A percentile compares a stretch with the other conserved stretches of the same genome.
Evolutionary conservation across 2,888 invertebrate species (phyloP).

Genomic region (Lepidonotus clava): DNA sequence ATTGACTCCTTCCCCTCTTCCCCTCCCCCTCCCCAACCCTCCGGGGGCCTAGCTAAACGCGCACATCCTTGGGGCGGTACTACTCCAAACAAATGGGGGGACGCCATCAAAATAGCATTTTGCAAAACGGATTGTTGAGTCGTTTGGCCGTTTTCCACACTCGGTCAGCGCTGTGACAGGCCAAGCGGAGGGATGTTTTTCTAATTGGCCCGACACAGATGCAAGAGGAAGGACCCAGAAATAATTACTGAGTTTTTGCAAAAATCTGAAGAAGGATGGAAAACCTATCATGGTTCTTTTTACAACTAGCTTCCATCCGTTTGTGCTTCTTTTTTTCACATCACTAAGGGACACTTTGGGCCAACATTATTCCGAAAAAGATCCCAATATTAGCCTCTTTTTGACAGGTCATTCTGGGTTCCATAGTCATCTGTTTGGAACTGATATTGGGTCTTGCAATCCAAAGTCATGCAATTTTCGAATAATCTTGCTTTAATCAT

Average conservation of each 20-base stretch:
- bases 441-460: background rate
- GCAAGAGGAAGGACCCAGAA: background rate
- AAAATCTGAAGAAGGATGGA: no score
- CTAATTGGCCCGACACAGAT: background rate
- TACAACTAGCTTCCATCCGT: no score
- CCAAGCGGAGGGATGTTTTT: background rate
- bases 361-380: no score
- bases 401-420: no score
- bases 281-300: no score
- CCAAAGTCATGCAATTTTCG: background rate
- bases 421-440: background rate
- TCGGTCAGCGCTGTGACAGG: background rate
- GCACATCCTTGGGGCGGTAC: background rate
- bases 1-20: background rate
- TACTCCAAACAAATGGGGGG: constrained; percentile 18
- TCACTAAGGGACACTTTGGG: no score
- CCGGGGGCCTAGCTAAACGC: background rate
- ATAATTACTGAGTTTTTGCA: no score
- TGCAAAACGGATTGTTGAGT: background rate
- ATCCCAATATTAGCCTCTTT: no score
- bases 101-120: background rate
- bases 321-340: no score
- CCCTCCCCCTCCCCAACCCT: background rate
- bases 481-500: background rate
- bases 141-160: background rate